Conservation (phyloP, 2,113 vertebrate species). For the Natator depressus region DNA sequence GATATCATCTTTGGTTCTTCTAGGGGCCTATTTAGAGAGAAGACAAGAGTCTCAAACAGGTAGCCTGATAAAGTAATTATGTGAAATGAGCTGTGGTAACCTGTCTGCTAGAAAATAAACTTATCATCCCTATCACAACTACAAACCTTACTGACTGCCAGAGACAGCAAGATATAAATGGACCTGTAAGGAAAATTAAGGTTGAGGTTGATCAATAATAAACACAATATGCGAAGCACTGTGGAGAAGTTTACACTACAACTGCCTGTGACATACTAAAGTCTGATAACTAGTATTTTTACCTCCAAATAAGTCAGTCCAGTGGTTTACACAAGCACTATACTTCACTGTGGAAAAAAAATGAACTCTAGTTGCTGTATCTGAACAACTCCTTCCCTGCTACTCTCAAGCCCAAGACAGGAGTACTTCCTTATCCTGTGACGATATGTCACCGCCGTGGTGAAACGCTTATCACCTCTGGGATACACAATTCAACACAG, state of each 20-base stretch:
- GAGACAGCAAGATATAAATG: background rate
- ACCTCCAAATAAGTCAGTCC: background rate
- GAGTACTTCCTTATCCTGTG: background rate
- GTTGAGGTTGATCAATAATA: background rate
- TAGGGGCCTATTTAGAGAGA: conserved; percentile 83
- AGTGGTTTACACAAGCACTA: background rate
- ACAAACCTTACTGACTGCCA: background rate
- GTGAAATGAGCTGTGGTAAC: background rate
- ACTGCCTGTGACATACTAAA: background rate
- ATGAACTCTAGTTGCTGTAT: background rate
- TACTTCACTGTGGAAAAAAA: background rate
- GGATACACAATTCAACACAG: background rate
- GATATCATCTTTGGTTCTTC: conserved; percentile 94
- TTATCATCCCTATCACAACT: background rate
- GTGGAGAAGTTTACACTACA: background rate
- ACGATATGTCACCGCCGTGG: background rate
- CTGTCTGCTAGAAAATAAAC: background rate
- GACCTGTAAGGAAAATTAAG: background rate
- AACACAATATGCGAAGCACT: background rate
- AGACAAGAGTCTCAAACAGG: background rate
- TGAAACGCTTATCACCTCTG: background rate
- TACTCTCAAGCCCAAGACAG: background rate
- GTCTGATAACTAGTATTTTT: background rate
- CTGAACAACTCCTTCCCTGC: background rate
- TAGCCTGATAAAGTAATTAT: background rate